Evolutionary conservation across 1,140 invertebrate genomes (phyloP).

Genomic region (Eriocheir sinensis): DNA sequence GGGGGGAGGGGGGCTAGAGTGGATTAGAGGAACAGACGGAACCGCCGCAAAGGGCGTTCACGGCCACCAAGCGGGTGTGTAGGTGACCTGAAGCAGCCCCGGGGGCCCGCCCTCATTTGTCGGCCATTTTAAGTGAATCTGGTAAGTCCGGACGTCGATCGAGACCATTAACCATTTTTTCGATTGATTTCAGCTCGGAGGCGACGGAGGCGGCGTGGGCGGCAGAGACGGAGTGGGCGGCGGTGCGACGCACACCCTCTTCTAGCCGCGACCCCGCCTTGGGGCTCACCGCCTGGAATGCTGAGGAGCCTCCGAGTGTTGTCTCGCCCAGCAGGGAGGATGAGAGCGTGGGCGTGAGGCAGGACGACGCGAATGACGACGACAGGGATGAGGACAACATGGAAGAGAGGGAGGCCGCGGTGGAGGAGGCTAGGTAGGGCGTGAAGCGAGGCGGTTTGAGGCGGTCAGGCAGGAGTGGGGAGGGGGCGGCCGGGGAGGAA

Average conservation of each 20-base stretch:
- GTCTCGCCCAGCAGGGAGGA: conserved; percentile 78
- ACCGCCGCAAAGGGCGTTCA: conserved; percentile 73
- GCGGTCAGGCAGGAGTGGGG: conserved; percentile 75
- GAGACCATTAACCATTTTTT: conserved; percentile 97
- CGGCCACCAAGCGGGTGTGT: conserved; percentile 75
- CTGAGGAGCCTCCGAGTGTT: conserved; percentile 76
- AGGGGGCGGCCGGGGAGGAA: conserved; percentile 78
- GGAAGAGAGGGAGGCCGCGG: conserved; percentile 80
- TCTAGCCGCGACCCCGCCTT: conserved; percentile 79
- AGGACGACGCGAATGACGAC: conserved; percentile 78
- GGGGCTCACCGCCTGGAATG: conserved; percentile 81
- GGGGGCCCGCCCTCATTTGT: conserved; percentile 80
- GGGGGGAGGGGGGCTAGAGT: conserved; percentile 69
- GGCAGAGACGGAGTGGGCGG: conserved; percentile 71
- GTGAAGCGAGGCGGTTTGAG: conserved; percentile 79
- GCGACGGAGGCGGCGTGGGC: conserved; percentile 80
- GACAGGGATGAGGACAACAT: conserved; percentile 81
- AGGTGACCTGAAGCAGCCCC: conserved; percentile 67
- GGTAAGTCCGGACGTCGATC: conserved; percentile 83
- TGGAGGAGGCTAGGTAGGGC: conserved; percentile 82
- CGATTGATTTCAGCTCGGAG: conserved; percentile 94
- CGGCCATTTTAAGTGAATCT: conserved; percentile 78
- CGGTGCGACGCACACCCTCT: conserved; percentile 75
- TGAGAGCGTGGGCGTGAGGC: conserved; percentile 77
- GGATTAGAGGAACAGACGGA: conserved; percentile 73